phyloP scores from a whole-genome alignment of 2,113 vertebrate species.

The Thinocorus orbignyianus region DNA sequence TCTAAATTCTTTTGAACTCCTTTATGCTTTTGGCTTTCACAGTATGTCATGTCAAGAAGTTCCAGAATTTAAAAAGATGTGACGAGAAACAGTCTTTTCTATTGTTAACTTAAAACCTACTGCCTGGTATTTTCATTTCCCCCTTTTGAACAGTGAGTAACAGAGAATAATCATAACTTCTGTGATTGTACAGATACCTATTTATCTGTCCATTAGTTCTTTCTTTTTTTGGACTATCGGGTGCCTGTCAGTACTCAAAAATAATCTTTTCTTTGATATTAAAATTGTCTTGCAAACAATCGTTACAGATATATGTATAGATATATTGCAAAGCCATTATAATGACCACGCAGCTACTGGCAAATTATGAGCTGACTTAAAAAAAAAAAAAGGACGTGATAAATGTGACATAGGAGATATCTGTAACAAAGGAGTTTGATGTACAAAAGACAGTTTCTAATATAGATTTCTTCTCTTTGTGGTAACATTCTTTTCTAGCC shows the following conservation, averaged over 20 bases:
- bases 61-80: constrained; percentile 25
- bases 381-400: neutral
- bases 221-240: neutral
- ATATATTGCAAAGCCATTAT: neutral
- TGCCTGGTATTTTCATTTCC: constrained; percentile 27
- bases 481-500: neutral
- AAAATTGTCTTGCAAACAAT: neutral
- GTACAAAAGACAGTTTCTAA: constrained; percentile 13
- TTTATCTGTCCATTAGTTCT: neutral
- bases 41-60: neutral
- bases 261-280: neutral
- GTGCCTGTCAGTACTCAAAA: neutral
- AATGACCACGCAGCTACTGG: neutral
- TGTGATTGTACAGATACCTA: neutral
- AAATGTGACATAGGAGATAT: neutral
- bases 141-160: constrained; percentile 11
- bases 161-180: constrained; percentile 24
- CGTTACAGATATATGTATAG: neutral
- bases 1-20: neutral
- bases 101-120: constrained; percentile 18
- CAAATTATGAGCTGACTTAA: neutral
- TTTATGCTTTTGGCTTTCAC: neutral
- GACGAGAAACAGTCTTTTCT: constrained; percentile 34
- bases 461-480: constrained; percentile 38
- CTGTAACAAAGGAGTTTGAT: neutral